These are phyloP conservation scores for Huso huso DNA, from an alignment of 2,797 vertebrate genomes.

Conservation along the genomic window DNA sequence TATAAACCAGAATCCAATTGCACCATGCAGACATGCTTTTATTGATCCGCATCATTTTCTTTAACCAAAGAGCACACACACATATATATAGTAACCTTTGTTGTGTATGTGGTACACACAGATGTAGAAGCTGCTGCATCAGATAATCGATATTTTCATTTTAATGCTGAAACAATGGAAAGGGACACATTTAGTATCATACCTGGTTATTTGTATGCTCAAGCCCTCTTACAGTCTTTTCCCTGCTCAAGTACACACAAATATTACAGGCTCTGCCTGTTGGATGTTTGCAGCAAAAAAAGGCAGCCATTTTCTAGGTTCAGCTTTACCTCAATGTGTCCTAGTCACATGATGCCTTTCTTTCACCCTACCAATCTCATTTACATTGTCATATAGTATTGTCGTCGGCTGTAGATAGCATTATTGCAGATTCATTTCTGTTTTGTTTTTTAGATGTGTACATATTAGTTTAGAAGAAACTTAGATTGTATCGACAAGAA, in stretches of 20 bases:
- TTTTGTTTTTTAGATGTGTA: too few species aligned
- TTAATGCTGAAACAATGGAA: slow-evolving; percentile 1
- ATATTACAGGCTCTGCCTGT: neutral
- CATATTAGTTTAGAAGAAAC: too few species aligned
- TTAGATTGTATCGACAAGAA: too few species aligned
- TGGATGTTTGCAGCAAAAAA: too few species aligned
- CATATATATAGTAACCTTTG: neutral
- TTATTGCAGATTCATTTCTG: neutral
- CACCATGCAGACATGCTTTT: too few species aligned
- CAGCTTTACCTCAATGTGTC: neutral
- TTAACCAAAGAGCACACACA: too few species aligned
- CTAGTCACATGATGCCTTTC: neutral
- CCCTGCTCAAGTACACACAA: neutral
- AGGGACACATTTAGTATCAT: neutral
- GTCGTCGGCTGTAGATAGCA: neutral
- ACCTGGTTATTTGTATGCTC: neutral
- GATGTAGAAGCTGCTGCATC: slow-evolving; percentile 3
- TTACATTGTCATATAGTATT: neutral
- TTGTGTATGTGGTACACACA: neutral
- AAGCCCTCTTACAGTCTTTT: neutral
- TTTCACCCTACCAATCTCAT: neutral
- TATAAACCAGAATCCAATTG: too few species aligned
- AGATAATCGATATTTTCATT: slow-evolving; percentile 5
- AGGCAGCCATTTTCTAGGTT: too few species aligned
- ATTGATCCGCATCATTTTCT: too few species aligned